Percentiles rank a stretch among this genome's conserved stretches.
Evolutionary conservation across 2,113 vertebrate genomes (phyloP).

Genomic region (Podocnemis expansa): DNA sequence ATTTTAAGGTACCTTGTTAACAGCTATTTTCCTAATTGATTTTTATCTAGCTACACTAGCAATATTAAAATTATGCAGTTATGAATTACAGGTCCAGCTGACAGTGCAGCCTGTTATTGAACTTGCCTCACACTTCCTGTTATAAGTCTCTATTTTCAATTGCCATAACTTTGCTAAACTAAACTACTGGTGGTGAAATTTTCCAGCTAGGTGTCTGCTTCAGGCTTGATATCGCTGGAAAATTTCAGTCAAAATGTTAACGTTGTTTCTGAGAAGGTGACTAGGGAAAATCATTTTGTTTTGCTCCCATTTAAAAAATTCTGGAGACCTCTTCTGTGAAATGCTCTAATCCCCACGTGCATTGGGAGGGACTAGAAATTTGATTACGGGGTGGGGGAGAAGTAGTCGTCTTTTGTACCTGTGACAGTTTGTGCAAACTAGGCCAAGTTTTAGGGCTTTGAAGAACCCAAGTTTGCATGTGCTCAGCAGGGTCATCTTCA

Average conservation of each 20-base stretch:
- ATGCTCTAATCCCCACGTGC: background rate
- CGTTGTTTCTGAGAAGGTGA: background rate
- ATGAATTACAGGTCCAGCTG: slow-evolving; percentile 1
- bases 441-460: background rate
- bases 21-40: background rate
- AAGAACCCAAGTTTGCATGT: background rate
- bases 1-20: background rate
- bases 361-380: background rate
- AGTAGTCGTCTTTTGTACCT: background rate
- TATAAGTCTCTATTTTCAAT: background rate
- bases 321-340: background rate
- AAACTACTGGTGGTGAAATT: background rate
- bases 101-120: background rate
- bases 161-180: background rate
- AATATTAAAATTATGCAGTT: background rate
- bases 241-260: background rate
- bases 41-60: background rate
- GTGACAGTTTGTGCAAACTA: background rate
- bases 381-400: accelerated
- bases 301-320: background rate
- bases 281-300: background rate
- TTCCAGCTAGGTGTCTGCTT: background rate
- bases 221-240: background rate
- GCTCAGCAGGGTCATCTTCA: background rate
- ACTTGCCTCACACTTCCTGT: no score